phyloP scores from a whole-genome alignment of 2,888 invertebrate species.

The Euzetes globulus region DNA sequence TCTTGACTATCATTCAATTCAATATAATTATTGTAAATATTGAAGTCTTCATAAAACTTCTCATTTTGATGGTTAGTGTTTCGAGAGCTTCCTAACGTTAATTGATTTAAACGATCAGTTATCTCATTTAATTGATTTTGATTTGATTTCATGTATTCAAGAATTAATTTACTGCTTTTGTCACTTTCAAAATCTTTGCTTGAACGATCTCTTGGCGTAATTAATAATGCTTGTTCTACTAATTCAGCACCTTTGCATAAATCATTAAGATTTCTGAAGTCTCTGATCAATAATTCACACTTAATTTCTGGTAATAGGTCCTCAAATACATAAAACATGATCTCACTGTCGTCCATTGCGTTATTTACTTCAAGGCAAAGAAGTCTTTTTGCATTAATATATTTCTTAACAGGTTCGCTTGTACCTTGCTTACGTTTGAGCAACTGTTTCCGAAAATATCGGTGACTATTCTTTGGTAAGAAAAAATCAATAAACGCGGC shows the following conservation, averaged over 20 bases:
- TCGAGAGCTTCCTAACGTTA: too few species aligned
- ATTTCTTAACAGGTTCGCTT: not conserved
- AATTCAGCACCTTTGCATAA: not conserved
- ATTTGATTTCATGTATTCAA: too few species aligned
- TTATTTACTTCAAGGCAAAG: not conserved
- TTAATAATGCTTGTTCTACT: not conserved
- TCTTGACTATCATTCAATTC: too few species aligned
- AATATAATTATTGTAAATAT: too few species aligned
- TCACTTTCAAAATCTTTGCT: too few species aligned
- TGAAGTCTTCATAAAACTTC: too few species aligned
- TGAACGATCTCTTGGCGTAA: too few species aligned
- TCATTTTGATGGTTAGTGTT: too few species aligned
- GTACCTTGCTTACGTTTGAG: not conserved
- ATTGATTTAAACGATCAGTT: too few species aligned
- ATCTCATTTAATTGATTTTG: too few species aligned
- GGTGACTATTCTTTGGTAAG: not conserved
- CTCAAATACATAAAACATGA: not conserved
- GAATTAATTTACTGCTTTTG: too few species aligned
- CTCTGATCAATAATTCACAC: not conserved
- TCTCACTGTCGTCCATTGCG: not conserved
- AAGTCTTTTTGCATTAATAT: not conserved
- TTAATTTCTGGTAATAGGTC: not conserved
- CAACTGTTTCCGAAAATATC: not conserved
- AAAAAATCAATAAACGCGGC: not conserved
- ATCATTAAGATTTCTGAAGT: not conserved